Base-by-base conservation (phyloP, 2,888 invertebrate species). In the Xestobium rufovillosum region DNA sequence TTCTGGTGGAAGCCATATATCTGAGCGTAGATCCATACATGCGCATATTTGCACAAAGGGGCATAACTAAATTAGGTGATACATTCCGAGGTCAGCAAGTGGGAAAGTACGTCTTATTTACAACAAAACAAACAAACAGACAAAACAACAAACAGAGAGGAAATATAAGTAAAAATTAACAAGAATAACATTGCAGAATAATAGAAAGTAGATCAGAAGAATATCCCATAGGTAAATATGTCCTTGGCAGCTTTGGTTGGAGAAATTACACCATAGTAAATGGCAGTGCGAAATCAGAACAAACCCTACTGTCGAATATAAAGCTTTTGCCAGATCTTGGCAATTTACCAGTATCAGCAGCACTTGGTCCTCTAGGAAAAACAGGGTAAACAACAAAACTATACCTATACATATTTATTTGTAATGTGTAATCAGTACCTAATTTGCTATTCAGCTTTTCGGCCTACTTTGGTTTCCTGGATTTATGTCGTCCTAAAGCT, bases 241-340 rank as follows among this genome's bases (percentile, higher is more conserved):
- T 83, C 8, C 60, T 75, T 2, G 78, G 73, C 2, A 60, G 71
- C 41, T 70, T 78, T 49, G 85, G 84, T 14, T 85, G 85, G 85
- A 63, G 75, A 45, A 71, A 73, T 2, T 69, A 73, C 45, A 73
- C 76, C 0, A 58, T 78, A 14, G 59, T 69, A 2, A 67, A 70
- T 41, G 69, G 63, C 2, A 27, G 38, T 16, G 35, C 63, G 2
- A 27, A 38, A 25, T 35, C 41, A 26, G 49, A 67, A 29, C 15
- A 32, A 26, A 9, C 15, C 19, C 13, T 13, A 14, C 14, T 34
- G 10, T 32, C 19, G 23, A 14, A 29, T 28, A 51, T 67, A 1
- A 65, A 64, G 11, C 39, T 75, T 4, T 31, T 81, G 27, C 78
- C 79, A 3, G 73, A 80, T 46, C 57, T 79, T 27, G 72, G 68